Base-by-base conservation (phyloP, 1,140 invertebrate genomes). In the Heliconius himera region DNA sequence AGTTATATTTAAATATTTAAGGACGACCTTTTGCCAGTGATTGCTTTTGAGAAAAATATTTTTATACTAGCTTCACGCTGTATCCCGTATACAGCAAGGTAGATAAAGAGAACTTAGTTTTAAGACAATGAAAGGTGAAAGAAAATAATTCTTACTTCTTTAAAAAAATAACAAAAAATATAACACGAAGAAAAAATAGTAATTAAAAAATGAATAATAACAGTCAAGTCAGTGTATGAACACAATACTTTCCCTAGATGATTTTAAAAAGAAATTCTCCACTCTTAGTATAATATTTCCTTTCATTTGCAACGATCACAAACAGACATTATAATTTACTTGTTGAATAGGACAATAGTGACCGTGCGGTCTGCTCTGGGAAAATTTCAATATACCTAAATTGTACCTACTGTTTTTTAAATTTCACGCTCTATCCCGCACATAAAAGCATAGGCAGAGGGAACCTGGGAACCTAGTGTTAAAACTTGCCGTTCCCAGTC, bases 301-400 rank as follows among this genome's bases (percentile, higher is more conserved):
- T 70, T 79, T 74, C 46, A 79, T 74, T 74, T 71, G 49, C 36
- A 71, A 66, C 73, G 78, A 79, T 79, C 78, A 79, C 74, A 79
- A 79, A 75, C 78, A 79, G 49, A 49, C 56, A 72, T 74, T 49
- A 74, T 75, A 79, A 79, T 79, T 79, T 79, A 60, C 74, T 75
- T 66, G 60, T 66, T 66, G 22, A 66, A 66, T 29, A 66, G 60
- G 22, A 26, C 22, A 66, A 66, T 66, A 29, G 60, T 16, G 20
- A 26, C 29, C 9, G 60, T 66, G 13, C 60, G 60, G 60, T 66
- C 26, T 3, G 4, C 11, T 29, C 22, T 66, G n/a, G 60, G 60
- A 26, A 66, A 29, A 66, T 13, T 13, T 13, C 4, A 66, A 66
- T 66, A 66, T 29, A 60, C n/a, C 8, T n/a, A 11, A 22, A 60